Base-by-base conservation (phyloP, 2,113 vertebrate genomes). In the Columbina picui region DNA sequence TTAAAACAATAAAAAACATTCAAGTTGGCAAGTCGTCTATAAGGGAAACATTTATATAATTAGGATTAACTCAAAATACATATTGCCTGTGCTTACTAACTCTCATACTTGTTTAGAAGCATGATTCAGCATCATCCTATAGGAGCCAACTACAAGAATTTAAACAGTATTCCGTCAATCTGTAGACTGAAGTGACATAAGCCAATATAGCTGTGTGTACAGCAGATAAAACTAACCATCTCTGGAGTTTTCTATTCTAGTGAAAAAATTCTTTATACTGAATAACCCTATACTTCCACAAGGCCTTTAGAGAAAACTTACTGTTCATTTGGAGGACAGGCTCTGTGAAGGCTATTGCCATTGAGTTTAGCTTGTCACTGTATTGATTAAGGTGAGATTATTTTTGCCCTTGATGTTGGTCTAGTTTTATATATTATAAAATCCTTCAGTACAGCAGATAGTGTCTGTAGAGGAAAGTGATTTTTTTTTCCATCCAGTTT, bases 201-300 rank as follows among this genome's bases (percentile, higher is more conserved):
- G 43, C 52, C 17, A 87, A 27, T 77, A 74, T 50, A 84, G 30
- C 32, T 85, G 20, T 65, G 73, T 61, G 61, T 92, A 65, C 56
- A 91, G 41, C 32, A 93, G 67, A 91, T 89, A 94, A 95, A 93
- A 68, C 27, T 83, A 86, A 53, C 25, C 32, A 25, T 94, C 79
- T 87, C 92, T 64, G 25, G 89, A 94, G 73, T 83, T 81, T 79
- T 91, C 56, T 73, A 6, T 93, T 96, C 67, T 81, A 78, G 36
- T 21, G 53, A 95, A 96, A 39, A n/a, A 77, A 55, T 97, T 96
- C 87, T 57, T 15, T 68, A 52, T 16, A 7, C 70, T 60, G 59
- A 69, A 94, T 82, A 95, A 41, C 15, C 67, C n/a, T 49, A 30
- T n/a, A 30, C 7, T 69, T 89, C 47, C 49, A 20, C 21, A 76